phyloP scores from a whole-genome alignment of 2,113 vertebrate genomes.

The Geothlypis trichas region DNA sequence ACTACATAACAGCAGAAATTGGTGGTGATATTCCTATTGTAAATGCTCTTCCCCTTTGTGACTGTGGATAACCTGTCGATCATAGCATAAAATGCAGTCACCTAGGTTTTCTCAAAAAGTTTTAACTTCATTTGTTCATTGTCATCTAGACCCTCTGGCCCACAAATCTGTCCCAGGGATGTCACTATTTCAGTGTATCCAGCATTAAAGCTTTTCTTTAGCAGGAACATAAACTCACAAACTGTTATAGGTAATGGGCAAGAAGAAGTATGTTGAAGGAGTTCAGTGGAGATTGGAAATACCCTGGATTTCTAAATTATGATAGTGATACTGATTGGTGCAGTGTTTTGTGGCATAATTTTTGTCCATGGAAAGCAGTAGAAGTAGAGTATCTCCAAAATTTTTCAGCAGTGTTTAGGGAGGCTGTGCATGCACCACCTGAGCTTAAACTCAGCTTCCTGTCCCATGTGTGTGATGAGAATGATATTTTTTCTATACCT shows the following conservation, averaged over 20 bases:
- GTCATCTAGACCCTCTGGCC: not conserved
- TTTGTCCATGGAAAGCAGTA: not conserved
- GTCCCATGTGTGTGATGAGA: accelerated
- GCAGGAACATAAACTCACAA: not conserved
- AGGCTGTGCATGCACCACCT: not conserved
- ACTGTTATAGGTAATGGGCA: not conserved
- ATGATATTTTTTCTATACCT: not conserved
- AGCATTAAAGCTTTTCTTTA: not conserved
- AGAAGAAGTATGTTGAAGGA: not conserved
- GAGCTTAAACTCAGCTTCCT: not conserved
- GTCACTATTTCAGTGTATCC: not conserved
- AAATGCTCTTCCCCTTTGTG: not conserved
- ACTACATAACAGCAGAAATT: not conserved
- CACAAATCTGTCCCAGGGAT: not conserved
- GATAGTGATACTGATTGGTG: not conserved
- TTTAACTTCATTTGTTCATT: not conserved
- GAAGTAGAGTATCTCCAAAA: not conserved
- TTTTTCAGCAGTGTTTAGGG: not conserved
- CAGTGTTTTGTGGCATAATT: not conserved
- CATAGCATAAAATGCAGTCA: not conserved
- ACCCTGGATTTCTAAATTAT: not conserved
- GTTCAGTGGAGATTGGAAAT: not conserved
- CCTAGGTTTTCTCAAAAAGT: not conserved
- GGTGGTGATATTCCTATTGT: not conserved
- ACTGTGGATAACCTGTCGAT: not conserved